Evolutionary conservation across 2,113 vertebrate genomes (phyloP).

Genomic region (Poeciliopsis turrubarensis): DNA sequence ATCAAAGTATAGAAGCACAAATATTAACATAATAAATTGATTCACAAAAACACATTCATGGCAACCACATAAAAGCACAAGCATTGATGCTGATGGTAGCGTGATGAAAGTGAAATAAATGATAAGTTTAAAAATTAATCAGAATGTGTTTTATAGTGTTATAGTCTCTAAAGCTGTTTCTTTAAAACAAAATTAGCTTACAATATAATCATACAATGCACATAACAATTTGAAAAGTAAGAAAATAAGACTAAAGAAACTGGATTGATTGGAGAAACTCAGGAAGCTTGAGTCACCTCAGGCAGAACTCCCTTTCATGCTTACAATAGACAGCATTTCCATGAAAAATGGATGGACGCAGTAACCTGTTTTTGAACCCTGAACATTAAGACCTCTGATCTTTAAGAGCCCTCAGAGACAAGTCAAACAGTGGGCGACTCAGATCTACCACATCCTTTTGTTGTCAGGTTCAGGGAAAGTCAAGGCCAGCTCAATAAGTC

Average conservation of each 20-base stretch:
- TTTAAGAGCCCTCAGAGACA: slow-evolving; percentile 58
- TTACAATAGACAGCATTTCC: slow-evolving; percentile 31
- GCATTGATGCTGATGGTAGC: not conserved
- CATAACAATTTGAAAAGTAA: not conserved
- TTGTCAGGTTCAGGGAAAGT: slow-evolving; percentile 65
- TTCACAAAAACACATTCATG: not conserved
- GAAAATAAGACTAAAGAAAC: not conserved
- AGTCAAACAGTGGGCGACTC: slow-evolving; percentile 64
- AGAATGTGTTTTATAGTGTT: not conserved
- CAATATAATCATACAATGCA: not conserved
- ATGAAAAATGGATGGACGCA: slow-evolving; percentile 38
- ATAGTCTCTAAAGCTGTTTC: not conserved
- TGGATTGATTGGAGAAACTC: not conserved
- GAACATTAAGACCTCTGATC: slow-evolving; percentile 59
- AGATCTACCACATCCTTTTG: slow-evolving; percentile 71
- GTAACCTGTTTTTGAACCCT: slow-evolving; percentile 68
- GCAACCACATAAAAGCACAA: not conserved
- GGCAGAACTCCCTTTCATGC: not conserved
- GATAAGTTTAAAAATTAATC: no score
- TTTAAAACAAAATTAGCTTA: not conserved
- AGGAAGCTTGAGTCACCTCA: not conserved
- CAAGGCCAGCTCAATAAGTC: slow-evolving; percentile 70
- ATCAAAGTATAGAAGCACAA: not conserved
- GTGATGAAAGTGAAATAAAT: not conserved
- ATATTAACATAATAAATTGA: not conserved